Conservation (phyloP, 2,797 vertebrate species). For the Momotus momota region DNA sequence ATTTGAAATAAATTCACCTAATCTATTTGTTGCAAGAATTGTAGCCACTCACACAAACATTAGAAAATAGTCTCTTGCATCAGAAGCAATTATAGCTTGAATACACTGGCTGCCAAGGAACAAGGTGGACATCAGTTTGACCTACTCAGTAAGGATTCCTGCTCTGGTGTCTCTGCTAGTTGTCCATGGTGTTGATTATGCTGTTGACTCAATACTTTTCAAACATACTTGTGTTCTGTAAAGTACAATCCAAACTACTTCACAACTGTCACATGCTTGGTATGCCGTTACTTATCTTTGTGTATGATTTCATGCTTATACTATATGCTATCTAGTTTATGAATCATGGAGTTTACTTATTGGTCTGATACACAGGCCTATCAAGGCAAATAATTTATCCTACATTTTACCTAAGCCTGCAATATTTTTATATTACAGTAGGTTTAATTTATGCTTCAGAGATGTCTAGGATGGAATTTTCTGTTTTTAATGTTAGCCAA, state of each 20-base stretch:
- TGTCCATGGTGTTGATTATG: rapidly evolving
- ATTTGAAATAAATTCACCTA: neutral
- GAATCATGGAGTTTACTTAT: neutral
- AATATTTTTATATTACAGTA: neutral
- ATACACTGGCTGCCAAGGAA: neutral
- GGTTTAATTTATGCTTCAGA: neutral
- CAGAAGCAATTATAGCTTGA: neutral
- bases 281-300: neutral
- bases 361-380: neutral
- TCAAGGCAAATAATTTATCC: neutral
- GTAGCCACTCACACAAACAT: neutral
- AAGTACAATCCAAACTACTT: neutral
- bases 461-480: neutral
- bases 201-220: neutral
- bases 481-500: neutral
- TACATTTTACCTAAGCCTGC: neutral
- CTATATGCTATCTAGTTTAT: neutral
- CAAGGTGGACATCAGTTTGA: neutral
- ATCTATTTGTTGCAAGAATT: neutral
- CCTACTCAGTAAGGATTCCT: neutral
- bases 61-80: neutral
- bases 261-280: rapidly evolving
- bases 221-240: neutral
- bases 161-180: neutral
- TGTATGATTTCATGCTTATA: rapidly evolving